Conservation (phyloP, 2,888 invertebrate genomes). For the Cacoxenus indagator region DNA sequence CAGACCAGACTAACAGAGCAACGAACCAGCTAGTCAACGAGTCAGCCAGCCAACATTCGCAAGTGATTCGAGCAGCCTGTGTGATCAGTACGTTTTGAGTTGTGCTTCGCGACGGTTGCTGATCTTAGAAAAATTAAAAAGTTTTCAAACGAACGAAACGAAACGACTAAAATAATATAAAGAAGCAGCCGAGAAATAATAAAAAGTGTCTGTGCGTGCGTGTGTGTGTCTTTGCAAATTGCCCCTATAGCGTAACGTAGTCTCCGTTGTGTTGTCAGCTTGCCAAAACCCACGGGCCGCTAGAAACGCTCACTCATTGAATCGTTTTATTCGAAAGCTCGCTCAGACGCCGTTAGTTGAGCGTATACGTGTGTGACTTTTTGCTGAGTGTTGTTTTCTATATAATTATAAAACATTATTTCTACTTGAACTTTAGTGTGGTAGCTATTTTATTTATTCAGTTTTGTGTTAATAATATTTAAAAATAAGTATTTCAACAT, state of each 20-base stretch:
- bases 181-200: constrained; percentile 7
- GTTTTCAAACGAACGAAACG: constrained; percentile 34
- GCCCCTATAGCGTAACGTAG: constrained; percentile 23
- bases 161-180: constrained; percentile 12
- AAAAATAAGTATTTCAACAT: constrained; percentile 61
- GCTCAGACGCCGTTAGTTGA: not conserved
- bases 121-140: constrained; percentile 41
- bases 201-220: constrained; percentile 23
- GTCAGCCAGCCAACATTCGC: constrained; percentile 31
- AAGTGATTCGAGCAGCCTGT: constrained; percentile 32
- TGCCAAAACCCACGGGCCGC: constrained; percentile 1
- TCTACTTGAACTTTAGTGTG: constrained; percentile 52
- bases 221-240: constrained; percentile 29
- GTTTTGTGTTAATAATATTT: constrained; percentile 43
- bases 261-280: not conserved
- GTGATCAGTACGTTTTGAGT: constrained; percentile 69
- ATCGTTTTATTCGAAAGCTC: constrained; percentile 7
- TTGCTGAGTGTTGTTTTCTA: constrained; percentile 32
- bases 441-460: constrained; percentile 6
- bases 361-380: constrained; percentile 22
- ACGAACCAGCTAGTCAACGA: constrained; percentile 21
- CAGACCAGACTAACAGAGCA: constrained; percentile 39
- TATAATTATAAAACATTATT: constrained; percentile 25
- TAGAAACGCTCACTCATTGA: constrained; percentile 30
- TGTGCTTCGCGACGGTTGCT: constrained; percentile 66